Percentiles rank a stretch among this genome's conserved stretches.
Conservation (phyloP, 2,888 invertebrate genomes). For the Tachina fera region DNA sequence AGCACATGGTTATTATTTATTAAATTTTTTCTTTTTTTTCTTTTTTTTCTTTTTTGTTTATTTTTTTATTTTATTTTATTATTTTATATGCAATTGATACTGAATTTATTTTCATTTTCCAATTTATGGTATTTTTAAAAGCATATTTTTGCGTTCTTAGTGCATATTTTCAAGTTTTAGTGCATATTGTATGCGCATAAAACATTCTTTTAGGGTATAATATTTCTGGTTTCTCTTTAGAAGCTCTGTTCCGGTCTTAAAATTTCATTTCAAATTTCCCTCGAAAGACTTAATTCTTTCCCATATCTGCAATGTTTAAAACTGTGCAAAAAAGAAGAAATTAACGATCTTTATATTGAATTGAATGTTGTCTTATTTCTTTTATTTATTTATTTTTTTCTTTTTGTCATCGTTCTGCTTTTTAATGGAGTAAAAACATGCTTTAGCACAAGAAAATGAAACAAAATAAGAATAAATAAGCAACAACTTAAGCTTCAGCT, state of each 20-base stretch:
- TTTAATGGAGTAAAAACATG: conserved; percentile 68
- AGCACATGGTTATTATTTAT: too few species aligned
- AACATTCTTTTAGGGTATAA: too few species aligned
- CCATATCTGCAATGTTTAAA: background rate
- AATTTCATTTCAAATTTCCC: background rate
- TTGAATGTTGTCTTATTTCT: conserved; percentile 34
- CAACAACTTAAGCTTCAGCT: conserved; percentile 62
- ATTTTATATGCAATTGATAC: too few species aligned
- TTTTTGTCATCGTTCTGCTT: conserved; percentile 56
- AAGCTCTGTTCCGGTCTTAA: background rate
- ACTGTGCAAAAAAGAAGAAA: conserved; percentile 46
- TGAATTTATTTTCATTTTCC: too few species aligned
- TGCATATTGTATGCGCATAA: too few species aligned
- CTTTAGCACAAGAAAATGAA: conserved; percentile 51
- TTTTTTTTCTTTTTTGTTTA: too few species aligned
- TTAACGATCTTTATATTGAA: conserved; percentile 63
- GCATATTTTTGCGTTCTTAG: too few species aligned
- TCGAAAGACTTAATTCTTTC: conserved; percentile 25
- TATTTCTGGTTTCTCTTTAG: too few species aligned
- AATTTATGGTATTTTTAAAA: too few species aligned
- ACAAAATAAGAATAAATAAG: conserved; percentile 43
- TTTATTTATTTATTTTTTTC: background rate
- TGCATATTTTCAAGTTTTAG: too few species aligned
- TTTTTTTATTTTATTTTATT: too few species aligned
- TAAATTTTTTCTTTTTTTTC: too few species aligned